A percentile compares a stretch with the other conserved stretches of the same genome.
These are phyloP conservation scores for Petromus typicus DNA, from an alignment of 2,113 vertebrate genomes.

Conservation along the genomic window DNA sequence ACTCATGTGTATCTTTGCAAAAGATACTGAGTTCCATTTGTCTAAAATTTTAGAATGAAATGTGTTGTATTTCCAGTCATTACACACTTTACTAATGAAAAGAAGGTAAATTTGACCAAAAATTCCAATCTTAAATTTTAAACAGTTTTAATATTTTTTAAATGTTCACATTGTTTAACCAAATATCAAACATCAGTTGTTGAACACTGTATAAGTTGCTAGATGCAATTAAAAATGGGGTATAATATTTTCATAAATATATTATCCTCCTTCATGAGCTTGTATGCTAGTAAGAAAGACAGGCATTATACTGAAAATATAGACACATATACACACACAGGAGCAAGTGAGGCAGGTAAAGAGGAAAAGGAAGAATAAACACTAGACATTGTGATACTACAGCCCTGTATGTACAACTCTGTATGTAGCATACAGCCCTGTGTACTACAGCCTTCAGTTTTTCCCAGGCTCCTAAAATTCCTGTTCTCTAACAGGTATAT, in stretches of 20 bases:
- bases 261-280: background rate
- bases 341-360: background rate
- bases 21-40: background rate
- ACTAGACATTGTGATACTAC: background rate
- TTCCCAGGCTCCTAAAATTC: background rate
- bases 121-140: conserved; percentile 5
- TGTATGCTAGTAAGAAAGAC: background rate
- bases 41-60: background rate
- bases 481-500: background rate
- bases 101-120: background rate
- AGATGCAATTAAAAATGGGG: background rate
- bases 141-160: background rate
- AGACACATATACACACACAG: background rate
- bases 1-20: background rate
- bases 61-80: background rate
- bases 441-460: background rate
- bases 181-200: background rate
- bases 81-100: background rate
- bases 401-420: too few relatives aligned
- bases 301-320: background rate
- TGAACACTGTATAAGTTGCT: background rate
- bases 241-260: background rate
- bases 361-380: background rate
- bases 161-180: background rate
- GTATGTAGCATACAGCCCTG: too few relatives aligned